phyloP scores from a whole-genome alignment of 2,888 invertebrate species.

The Machimus atricapillus region DNA sequence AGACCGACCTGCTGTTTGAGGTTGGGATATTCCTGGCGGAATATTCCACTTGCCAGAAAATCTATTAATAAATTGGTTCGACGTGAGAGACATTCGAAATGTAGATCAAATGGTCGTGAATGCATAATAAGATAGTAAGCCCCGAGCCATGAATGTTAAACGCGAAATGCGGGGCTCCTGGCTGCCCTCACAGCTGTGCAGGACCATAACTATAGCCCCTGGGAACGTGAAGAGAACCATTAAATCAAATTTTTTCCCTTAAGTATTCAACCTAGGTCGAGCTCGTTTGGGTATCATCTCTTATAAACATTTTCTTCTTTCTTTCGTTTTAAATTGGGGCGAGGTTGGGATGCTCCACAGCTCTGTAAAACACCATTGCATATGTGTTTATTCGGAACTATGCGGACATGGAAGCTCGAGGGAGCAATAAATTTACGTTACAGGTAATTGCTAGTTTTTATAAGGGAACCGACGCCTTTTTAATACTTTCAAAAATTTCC shows the following conservation, averaged over 20 bases:
- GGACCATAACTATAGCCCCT: neutral
- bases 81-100: conserved; percentile 41
- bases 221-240: conserved; percentile 34
- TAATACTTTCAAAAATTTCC: neutral
- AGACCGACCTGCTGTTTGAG: neutral
- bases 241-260: conserved; percentile 38
- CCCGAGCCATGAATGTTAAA: conserved; percentile 35
- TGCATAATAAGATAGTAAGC: conserved; percentile 32
- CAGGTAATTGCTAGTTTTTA: conserved; percentile 33
- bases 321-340: neutral
- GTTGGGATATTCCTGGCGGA: neutral
- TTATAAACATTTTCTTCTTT: conserved; percentile 7
- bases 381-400: neutral
- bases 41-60: conserved; percentile 32
- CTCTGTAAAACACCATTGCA: neutral
- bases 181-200: neutral
- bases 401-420: neutral
- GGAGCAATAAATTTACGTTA: conserved; percentile 13
- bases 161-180: neutral
- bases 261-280: conserved; percentile 35
- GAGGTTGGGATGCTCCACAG: neutral
- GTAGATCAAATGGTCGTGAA: conserved; percentile 41
- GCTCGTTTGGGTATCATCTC: conserved; percentile 8
- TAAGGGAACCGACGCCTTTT: neutral
- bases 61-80: conserved; percentile 41